phyloP scores from a whole-genome alignment of 2,113 vertebrate species.

The Rhynchomys soricoides region DNA sequence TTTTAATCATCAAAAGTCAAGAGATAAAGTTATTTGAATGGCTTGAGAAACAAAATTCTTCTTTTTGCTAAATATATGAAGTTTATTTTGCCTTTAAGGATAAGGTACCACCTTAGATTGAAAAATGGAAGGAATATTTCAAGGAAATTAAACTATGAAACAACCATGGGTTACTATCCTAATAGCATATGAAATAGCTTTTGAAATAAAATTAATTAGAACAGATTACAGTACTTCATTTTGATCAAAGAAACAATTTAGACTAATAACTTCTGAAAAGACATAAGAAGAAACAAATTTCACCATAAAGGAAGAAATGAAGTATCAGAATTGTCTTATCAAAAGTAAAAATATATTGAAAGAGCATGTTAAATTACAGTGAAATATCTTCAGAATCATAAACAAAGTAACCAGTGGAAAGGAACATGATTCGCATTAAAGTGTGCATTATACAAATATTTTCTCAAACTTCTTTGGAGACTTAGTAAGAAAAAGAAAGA shows the following conservation, averaged over 20 bases:
- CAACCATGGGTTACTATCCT: neutral
- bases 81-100: neutral
- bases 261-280: neutral
- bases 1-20: neutral
- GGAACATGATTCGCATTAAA: neutral
- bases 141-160: neutral
- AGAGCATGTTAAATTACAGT: neutral
- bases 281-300: neutral
- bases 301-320: neutral
- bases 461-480: neutral
- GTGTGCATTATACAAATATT: neutral
- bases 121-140: neutral
- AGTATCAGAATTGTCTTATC: neutral
- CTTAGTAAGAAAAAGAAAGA: neutral
- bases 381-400: neutral
- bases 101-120: neutral
- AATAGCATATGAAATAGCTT: neutral
- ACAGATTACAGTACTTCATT: neutral
- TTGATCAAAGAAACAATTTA: neutral
- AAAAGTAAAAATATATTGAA: neutral
- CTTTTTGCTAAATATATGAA: neutral
- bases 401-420: neutral
- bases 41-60: neutral
- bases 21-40: neutral
- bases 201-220: neutral